Conservation (phyloP, 1,140 invertebrate genomes). For the Lordiphosa collinella region DNA sequence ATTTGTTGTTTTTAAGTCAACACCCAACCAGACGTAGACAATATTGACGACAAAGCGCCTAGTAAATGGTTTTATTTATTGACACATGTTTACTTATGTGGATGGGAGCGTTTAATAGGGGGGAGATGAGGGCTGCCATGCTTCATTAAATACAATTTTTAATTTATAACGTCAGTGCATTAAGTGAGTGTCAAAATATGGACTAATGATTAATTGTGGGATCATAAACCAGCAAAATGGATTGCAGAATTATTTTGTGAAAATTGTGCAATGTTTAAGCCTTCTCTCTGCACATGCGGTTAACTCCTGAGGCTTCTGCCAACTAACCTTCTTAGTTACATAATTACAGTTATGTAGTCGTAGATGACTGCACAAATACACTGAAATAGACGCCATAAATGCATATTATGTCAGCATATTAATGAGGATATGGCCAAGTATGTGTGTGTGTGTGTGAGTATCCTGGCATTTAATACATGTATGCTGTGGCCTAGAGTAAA, state of each 20-base stretch:
- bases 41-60: slow-evolving; percentile 26
- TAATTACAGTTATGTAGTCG: slow-evolving; percentile 16
- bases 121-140: slow-evolving; percentile 53
- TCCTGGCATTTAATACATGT: slow-evolving; percentile 19
- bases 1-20: slow-evolving; percentile 67
- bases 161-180: slow-evolving; percentile 8
- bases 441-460: neutral
- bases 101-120: no score
- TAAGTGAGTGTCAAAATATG: neutral
- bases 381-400: neutral
- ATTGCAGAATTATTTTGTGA: slow-evolving; percentile 7
- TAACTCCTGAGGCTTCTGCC: neutral
- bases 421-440: slow-evolving; percentile 22
- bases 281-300: no score
- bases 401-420: slow-evolving; percentile 11
- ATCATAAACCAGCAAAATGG: slow-evolving; percentile 16
- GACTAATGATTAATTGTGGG: slow-evolving; percentile 42
- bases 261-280: no score
- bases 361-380: slow-evolving; percentile 9
- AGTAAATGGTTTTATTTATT: slow-evolving; percentile 77
- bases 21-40: slow-evolving; percentile 19
- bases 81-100: slow-evolving; percentile 69
- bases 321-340: neutral
- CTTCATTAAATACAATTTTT: slow-evolving; percentile 55
- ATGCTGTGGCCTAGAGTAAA: neutral